Conservation (phyloP, 2,113 vertebrate species). For the Xiphophorus maculatus region DNA sequence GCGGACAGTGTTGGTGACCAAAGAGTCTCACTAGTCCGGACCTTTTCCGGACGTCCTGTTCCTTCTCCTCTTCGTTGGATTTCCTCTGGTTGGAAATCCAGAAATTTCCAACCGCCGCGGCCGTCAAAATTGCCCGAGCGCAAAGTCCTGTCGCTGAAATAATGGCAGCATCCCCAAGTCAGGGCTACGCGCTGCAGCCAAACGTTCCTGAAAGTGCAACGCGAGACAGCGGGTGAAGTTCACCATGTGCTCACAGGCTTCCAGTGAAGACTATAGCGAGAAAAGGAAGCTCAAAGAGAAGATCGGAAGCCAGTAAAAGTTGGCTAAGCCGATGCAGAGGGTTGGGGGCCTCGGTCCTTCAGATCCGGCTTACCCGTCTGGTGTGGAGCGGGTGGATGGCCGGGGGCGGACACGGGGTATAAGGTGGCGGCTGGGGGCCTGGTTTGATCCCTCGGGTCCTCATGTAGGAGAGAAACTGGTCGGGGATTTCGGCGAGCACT, state of each 20-base stretch:
- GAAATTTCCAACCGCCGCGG: constrained; percentile 10
- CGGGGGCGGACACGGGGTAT: constrained; percentile 77
- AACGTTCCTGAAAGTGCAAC: constrained; percentile 43
- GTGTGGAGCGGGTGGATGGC: constrained; percentile 86
- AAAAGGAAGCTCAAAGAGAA: constrained; percentile 50
- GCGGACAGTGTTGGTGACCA: constrained; percentile 11
- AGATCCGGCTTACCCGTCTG: constrained; percentile 76
- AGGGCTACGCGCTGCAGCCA: constrained; percentile 2
- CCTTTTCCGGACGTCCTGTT: constrained; percentile 13
- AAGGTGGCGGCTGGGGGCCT: constrained; percentile 87
- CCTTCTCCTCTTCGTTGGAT: neutral
- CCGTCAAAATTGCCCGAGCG: neutral
- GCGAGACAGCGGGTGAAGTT: constrained; percentile 26
- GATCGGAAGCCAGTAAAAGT: constrained; percentile 18
- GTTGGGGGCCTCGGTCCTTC: constrained; percentile 17
- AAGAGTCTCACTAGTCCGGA: constrained; percentile 14
- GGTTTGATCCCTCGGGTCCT: constrained; percentile 95
- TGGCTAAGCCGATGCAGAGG: neutral
- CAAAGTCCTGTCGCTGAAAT: neutral
- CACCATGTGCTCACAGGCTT: constrained; percentile 42
- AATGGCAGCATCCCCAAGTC: neutral
- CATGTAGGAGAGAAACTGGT: constrained; percentile 98
- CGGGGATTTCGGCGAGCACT: constrained; percentile 94
- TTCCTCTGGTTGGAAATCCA: too few species aligned
- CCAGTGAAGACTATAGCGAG: constrained; percentile 51